Conservation (phyloP, 2,888 invertebrate species). For the Trichogramma dendrolimi region DNA sequence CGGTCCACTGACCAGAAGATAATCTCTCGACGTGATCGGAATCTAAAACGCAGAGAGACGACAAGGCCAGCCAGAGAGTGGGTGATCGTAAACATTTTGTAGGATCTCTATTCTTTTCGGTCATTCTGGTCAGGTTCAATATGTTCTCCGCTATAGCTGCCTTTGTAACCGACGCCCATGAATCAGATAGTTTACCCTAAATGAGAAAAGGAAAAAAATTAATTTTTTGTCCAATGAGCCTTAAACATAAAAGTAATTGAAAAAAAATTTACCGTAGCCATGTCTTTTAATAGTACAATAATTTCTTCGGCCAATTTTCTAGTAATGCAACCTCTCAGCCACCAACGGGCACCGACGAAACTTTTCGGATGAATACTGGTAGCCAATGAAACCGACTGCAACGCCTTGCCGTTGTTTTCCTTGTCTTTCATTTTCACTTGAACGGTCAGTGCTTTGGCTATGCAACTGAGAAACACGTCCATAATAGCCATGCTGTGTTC, state of each 20-base stretch:
- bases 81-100: slow-evolving; percentile 77
- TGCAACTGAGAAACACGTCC: slow-evolving; percentile 84
- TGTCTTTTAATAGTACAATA: slow-evolving; percentile 81
- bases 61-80: slow-evolving; percentile 86
- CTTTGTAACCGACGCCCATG: slow-evolving; percentile 84
- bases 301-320: slow-evolving; percentile 84
- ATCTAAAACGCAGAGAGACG: slow-evolving; percentile 88
- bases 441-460: slow-evolving; percentile 85
- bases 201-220: slow-evolving; percentile 30
- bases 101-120: slow-evolving; percentile 71
- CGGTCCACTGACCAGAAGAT: slow-evolving; percentile 76
- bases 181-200: slow-evolving; percentile 78
- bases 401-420: slow-evolving; percentile 52
- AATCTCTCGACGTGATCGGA: slow-evolving; percentile 82
- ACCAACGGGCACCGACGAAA: slow-evolving; percentile 66
- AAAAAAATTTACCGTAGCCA: slow-evolving; percentile 72
- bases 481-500: slow-evolving; percentile 68
- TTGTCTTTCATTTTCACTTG: slow-evolving; percentile 80
- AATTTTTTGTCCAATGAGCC: background rate
- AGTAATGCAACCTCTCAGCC: slow-evolving; percentile 78
- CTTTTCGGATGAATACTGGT: slow-evolving; percentile 61
- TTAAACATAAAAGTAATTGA: background rate
- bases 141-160: slow-evolving; percentile 84
- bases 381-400: slow-evolving; percentile 58
- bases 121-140: slow-evolving; percentile 74